Conservation (phyloP, 2,113 vertebrate genomes). For the Ochotona princeps region DNA sequence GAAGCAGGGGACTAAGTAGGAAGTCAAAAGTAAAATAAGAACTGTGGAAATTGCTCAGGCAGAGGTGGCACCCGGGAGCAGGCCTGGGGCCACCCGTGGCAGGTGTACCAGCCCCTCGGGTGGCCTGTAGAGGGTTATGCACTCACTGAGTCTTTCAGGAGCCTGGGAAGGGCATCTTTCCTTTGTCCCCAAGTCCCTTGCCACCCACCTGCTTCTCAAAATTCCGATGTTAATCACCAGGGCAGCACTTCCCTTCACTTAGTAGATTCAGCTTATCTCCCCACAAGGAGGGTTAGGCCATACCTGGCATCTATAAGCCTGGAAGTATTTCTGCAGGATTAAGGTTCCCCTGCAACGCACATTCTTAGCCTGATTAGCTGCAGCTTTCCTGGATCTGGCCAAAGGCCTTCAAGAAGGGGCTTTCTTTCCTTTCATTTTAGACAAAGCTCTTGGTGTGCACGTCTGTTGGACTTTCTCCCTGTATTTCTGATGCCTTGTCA, state of each 20-base stretch:
- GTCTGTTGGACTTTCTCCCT: neutral
- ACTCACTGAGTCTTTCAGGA: neutral
- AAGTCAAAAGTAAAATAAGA: neutral
- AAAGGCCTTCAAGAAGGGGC: neutral
- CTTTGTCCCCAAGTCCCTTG: neutral
- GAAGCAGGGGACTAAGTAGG: neutral
- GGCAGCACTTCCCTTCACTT: slow-evolving; percentile 9
- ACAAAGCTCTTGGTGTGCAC: neutral
- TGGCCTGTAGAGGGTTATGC: no score
- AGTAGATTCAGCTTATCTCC: slow-evolving; percentile 48
- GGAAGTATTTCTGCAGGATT: slow-evolving; percentile 54
- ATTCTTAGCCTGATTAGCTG: slow-evolving; percentile 52
- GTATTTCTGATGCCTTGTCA: neutral
- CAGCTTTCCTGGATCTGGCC: neutral
- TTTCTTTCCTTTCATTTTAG: neutral
- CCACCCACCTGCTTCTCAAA: neutral
- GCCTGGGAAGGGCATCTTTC: fast-evolving
- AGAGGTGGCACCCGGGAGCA: neutral
- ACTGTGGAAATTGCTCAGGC: no score
- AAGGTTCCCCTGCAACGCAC: neutral
- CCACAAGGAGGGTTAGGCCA: neutral
- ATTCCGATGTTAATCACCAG: neutral
- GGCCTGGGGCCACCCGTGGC: neutral
- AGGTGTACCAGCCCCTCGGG: fast-evolving
- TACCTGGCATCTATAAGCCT: slow-evolving; percentile 37